Evolutionary conservation across 2,797 vertebrate genomes (phyloP).

Genomic region (Malacoraja senta): DNA sequence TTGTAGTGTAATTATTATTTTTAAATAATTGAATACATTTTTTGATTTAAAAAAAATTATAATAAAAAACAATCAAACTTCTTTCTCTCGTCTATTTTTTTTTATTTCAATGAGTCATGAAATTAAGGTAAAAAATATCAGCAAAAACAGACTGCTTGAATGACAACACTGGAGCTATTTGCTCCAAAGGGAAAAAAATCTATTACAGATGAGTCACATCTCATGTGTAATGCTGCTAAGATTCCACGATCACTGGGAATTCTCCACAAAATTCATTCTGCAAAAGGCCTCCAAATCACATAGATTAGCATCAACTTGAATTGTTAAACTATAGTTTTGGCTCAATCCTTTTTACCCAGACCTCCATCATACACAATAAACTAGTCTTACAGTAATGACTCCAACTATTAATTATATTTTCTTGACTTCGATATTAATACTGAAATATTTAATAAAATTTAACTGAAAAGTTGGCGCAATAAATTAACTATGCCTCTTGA

Average conservation of each 20-base stretch:
- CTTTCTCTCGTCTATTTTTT: background rate
- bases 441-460: background rate
- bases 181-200: background rate
- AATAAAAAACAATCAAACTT: background rate
- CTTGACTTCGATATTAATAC: background rate
- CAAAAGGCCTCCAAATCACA: background rate
- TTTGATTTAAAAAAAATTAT: too few relatives aligned
- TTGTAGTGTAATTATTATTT: too few relatives aligned
- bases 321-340: background rate
- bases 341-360: background rate
- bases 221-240: background rate
- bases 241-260: background rate
- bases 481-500: background rate
- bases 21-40: too few relatives aligned
- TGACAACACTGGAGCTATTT: too few relatives aligned
- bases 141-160: background rate
- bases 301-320: background rate
- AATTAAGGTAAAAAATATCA: background rate
- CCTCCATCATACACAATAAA: background rate
- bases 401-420: background rate
- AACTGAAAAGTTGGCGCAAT: background rate
- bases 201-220: background rate
- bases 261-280: background rate
- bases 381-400: background rate
- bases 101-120: background rate